phyloP scores from a whole-genome alignment of 2,113 vertebrate species.

The Salvelinus alpinus region DNA sequence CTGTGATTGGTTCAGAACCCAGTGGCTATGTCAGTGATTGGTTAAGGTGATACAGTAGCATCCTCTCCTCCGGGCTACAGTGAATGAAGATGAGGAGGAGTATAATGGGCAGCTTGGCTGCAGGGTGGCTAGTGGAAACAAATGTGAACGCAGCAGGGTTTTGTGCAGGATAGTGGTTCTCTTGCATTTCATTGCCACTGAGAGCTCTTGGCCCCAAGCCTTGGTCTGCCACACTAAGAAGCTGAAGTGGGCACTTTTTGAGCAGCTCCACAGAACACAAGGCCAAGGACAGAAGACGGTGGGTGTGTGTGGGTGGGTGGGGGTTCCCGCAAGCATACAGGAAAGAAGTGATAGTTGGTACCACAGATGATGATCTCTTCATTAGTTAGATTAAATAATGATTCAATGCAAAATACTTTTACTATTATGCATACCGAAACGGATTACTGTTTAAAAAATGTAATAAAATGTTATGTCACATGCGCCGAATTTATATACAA shows the following conservation, averaged over 20 bases:
- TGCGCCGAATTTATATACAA: no score
- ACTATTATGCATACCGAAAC: conserved; percentile 4
- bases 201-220: conserved; percentile 61
- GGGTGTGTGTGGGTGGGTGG: conserved; percentile 20
- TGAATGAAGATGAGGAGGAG: conserved; percentile 12
- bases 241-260: conserved; percentile 69
- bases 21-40: not conserved
- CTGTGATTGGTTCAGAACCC: not conserved
- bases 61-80: no score
- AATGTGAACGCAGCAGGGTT: not conserved
- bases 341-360: not conserved
- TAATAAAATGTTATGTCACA: conserved; percentile 4
- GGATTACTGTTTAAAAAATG: not conserved
- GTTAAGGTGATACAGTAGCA: not conserved
- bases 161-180: not conserved
- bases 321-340: not conserved
- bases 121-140: not conserved
- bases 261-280: conserved; percentile 54
- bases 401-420: not conserved
- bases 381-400: not conserved
- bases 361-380: conserved; percentile 16
- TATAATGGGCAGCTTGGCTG: conserved; percentile 15
- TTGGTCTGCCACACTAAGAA: conserved; percentile 56
- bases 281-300: conserved; percentile 60
- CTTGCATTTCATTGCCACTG: conserved; percentile 19